These are phyloP conservation scores for Labeo catla DNA, from an alignment of 2,113 vertebrate species.

Conservation along the genomic window DNA sequence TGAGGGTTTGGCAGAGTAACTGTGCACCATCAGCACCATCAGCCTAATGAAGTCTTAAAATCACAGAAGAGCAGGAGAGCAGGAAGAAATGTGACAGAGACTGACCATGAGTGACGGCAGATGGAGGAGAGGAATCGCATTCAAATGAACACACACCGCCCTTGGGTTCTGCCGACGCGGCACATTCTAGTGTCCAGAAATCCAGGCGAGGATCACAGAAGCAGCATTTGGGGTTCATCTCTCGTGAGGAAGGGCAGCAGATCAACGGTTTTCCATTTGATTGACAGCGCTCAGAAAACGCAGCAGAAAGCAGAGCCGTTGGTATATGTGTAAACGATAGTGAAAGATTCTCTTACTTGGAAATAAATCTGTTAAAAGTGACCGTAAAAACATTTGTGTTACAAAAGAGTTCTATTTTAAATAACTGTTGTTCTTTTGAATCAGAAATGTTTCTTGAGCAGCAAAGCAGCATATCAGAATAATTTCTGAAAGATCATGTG, in stretches of 20 bases:
- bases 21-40: conserved; percentile 12
- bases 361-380: background rate
- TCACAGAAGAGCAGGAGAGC: background rate
- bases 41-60: background rate
- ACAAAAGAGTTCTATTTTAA: too few species aligned
- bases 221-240: background rate
- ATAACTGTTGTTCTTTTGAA: too few species aligned
- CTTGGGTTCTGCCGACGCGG: conserved; percentile 35
- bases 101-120: conserved; percentile 3
- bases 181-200: conserved; percentile 19
- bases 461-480: too few species aligned
- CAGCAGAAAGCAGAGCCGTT: background rate
- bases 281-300: background rate
- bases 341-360: background rate
- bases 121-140: background rate
- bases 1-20: background rate
- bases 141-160: conserved; percentile 41
- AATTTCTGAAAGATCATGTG: too few species aligned
- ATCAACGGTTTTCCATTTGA: background rate
- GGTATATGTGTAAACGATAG: background rate
- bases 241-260: background rate
- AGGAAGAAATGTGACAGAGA: background rate
- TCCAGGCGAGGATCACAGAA: background rate
- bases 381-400: too few species aligned
- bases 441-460: too few species aligned